Evolutionary conservation across 2,113 vertebrate species (phyloP), one percentile per base, ranked within the genome.

Genomic region (Notechis scutatus): DNA sequence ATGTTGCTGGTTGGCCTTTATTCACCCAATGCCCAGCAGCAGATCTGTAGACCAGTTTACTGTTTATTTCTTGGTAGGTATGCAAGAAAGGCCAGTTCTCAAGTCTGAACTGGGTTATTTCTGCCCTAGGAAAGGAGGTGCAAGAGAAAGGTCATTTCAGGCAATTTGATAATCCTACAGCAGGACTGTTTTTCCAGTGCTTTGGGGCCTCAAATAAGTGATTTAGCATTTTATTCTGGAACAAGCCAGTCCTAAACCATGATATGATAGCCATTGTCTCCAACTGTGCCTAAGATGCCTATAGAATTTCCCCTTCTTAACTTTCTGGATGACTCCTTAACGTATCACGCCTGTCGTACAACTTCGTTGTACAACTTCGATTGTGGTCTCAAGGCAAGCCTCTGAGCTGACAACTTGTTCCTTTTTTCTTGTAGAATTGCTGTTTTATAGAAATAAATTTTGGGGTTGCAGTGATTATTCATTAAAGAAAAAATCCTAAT

Each of bases 301-400:
- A 45, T 6, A 21, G 4, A 21, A 0, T 2, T 2, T 21, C 26
- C 12, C 5, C n/a, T 56, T 56, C 34, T 18, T 45, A 26, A 18
- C 85, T 9, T 0, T 69, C 87, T 85, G 0, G 0, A 52, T 52
- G 45, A 52, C 87, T 94, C 69, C 92, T 50, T 94, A 92, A 81
- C 89, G 94, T 94, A 87, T 90, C 18, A 9, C 0, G 59, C 50
- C 23, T 57, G 9, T 4, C 24, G 45, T 47, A 47, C 90, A 45
- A 95, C 2, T 74, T 61, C 94, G 96, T 95, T 4, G 74, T 91
- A 95, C 90, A 91, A 94, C 95, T 74, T 15, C 94, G 92, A 91
- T 96, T 91, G 95, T 95, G 94, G 87, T 87, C 47, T 61, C 5
- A 50, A n/a, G 88, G 47, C 26, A 24, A 85, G 55, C 26, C 9